Evolutionary conservation across 2,797 vertebrate species (phyloP).

Genomic region (Pampus argenteus): DNA sequence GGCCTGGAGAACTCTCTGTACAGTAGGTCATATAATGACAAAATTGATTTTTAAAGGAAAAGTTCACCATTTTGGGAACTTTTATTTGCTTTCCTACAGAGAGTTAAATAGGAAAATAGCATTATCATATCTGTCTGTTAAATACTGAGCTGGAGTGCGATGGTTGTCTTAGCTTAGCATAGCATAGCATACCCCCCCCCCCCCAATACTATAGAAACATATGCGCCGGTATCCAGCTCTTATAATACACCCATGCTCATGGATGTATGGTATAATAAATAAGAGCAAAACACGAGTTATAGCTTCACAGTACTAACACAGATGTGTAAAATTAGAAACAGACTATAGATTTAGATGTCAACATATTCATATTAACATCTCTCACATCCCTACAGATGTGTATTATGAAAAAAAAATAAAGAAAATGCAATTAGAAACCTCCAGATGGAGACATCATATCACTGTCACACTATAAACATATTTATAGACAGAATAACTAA

Average conservation of each 20-base stretch:
- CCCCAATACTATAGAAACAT: too few species aligned
- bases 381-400: conserved; percentile 17
- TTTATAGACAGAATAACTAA: neutral
- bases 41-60: neutral
- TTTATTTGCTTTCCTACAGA: neutral
- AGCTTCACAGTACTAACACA: neutral
- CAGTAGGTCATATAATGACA: neutral
- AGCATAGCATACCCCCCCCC: too few species aligned
- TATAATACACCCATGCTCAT: too few species aligned
- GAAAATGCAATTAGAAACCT: too few species aligned
- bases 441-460: conserved; percentile 42
- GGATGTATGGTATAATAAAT: neutral
- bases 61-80: neutral
- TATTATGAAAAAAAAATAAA: conserved; percentile 17
- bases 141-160: neutral
- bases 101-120: neutral
- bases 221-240: too few species aligned
- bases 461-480: conserved; percentile 2
- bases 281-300: neutral
- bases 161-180: neutral
- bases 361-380: neutral
- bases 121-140: neutral
- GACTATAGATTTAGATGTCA: neutral
- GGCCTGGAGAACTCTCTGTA: neutral
- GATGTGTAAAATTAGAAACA: neutral